phyloP scores from a whole-genome alignment of 2,113 vertebrate genomes.

The Picathartes gymnocephalus region DNA sequence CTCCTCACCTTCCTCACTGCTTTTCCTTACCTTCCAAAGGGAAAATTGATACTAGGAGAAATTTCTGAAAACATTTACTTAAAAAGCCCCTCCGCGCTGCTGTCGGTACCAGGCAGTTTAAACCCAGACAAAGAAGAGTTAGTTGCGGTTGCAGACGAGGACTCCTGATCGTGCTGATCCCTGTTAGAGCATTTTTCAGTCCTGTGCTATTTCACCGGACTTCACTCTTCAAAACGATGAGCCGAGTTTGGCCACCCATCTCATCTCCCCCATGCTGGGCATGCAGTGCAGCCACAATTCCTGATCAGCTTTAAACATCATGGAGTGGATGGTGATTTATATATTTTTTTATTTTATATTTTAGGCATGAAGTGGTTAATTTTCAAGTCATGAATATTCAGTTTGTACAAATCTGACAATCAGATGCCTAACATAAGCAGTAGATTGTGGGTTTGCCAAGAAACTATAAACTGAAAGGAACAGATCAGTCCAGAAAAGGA shows the following conservation, averaged over 20 bases:
- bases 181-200: background rate
- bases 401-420: constrained; percentile 75
- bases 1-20: background rate
- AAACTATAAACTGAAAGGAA: constrained; percentile 73
- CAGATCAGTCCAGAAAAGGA: constrained; percentile 73
- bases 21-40: background rate
- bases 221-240: constrained; percentile 4
- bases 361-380: constrained; percentile 74
- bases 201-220: constrained; percentile 37
- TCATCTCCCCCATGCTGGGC: background rate
- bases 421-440: constrained; percentile 78
- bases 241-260: background rate
- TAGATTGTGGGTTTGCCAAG: constrained; percentile 73
- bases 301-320: background rate
- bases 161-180: constrained; percentile 30
- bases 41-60: background rate
- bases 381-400: constrained; percentile 76
- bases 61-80: constrained; percentile 4
- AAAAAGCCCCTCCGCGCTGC: background rate
- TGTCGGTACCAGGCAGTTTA: constrained; percentile 54
- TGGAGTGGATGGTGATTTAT: background rate
- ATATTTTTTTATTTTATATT: background rate
- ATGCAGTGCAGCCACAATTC: background rate
- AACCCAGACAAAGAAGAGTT: constrained; percentile 77
- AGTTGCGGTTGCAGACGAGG: constrained; percentile 58